Base-by-base conservation (phyloP, 2,888 invertebrate species). In the Oligia fasciuncula region DNA sequence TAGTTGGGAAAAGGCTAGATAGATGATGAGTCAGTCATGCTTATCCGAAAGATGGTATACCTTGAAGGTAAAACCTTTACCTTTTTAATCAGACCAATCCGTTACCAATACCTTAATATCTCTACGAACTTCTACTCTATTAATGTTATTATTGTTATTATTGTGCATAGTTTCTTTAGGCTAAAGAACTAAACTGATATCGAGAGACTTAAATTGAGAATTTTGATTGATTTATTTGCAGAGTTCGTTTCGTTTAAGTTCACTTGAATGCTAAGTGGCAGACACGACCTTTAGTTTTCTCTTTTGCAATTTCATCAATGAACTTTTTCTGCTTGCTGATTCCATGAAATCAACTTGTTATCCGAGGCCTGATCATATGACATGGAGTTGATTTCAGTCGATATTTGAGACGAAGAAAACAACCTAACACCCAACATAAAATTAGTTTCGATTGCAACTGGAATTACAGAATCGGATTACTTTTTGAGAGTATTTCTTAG, bases 351-450 rank as follows among this genome's bases (percentile, higher is more conserved):
- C 17, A 40, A 35, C 54, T 14, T 74, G 46, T 71, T 77, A 82
- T 77, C 35, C 66, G 23, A 14, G 35, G 9, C 23, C 17, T 23
- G 35, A 79, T 82, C 73, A 70, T 67, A 57, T 77, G 46, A 73
- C 77, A 40, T 63, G 80, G 78, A 65, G 35, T 84, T 49, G 43
- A 75, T 86, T 80, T 75, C 80, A 76, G 71, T 5, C 9, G 84
- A 76, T 62, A 86, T 84, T 75, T 77, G 86, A 86, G 80, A 79
- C 43, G 60, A 76, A 65, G 74, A 77, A 73, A 80, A 71, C 23
- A 67, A 85, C 73, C 77, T 63, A 57, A 83, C 73, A 79, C 73
- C 77, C 0, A 57, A 81, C n/a, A 66, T 60, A 4, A 68, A 72
- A 66, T 63, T 43, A 54, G 46, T 57, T 79, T 79, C 13, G 17